Base-by-base conservation (phyloP, 2,888 invertebrate species). In the Bellardia pandia region DNA sequence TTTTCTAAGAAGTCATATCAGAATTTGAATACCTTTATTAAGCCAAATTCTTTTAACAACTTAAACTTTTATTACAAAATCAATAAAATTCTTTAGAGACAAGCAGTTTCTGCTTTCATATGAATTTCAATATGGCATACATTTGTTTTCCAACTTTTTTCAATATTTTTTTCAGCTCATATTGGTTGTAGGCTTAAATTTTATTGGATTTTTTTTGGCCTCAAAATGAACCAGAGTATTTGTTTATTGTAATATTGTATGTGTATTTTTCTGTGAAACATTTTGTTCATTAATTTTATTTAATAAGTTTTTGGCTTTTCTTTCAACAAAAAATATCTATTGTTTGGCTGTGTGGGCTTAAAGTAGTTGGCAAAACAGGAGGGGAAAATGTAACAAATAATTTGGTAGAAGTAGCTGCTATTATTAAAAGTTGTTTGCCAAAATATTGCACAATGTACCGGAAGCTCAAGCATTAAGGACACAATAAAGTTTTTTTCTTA, bases 381-480 rank as follows among this genome's bases (percentile, higher is more conserved):
- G 58, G 71, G 16, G 2, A 64, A 56, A 71, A 64, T 77, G 69
- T 83, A 64, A 71, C 71, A 83, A 77, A 48, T 75, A 85, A 85
- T 75, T 85, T 75, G 62, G 69, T 56, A 75, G 71, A 80, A 80
- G 60, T 80, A 69, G 85, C 69, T 85, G 83, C 83, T 81, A 79
- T 88, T 86, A 85, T 88, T 88, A 75, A 77, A 87, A 85, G 76
- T 88, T 75, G 74, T 85, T 86, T 88, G 89, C 87, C 89, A 89
- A 88, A 89, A 84, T 89, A 88, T 86, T 87, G 82, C 86, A 89
- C 86, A 88, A 85, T 89, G 88, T 88, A 89, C 84, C 89, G 89
- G 89, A 89, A 89, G 86, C 85, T 82, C 88, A 83, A 89, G 86
- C 87, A 89, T 89, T 89, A 88, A 88, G 88, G 80, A 86, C 86